Base-by-base conservation (phyloP, 1,140 invertebrate genomes). In the Asbolus verrucosus region DNA sequence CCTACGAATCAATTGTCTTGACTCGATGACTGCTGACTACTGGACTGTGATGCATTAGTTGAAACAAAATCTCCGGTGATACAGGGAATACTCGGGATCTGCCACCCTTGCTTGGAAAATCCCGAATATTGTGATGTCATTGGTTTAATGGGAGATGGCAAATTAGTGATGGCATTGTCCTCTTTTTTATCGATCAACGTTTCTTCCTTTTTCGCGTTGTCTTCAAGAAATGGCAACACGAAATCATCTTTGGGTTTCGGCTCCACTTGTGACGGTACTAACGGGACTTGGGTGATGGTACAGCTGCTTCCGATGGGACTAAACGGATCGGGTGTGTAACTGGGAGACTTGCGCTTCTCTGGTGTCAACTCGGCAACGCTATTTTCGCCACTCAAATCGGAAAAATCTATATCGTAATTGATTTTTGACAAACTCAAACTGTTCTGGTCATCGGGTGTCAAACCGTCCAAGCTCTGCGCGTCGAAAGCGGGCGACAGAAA, bases 31-130 rank as follows among this genome's bases (percentile, higher is more conserved):
- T 4, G 6, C 11, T 54, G 46, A 54, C 21, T 24, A 27, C 11
- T 27, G n/a, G 46, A n/a, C 21, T 54, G 46, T 54, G 46, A 54
- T 54, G 46, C 21, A 30, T 30, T 36, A 36, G 6, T 54, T n/a
- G 46, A 19, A 2, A n/a, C 46, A 3, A 54, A 14, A 3, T 89
- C 86, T 2, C 89, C 90, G 2, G 90, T 91, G 62, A 86, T 89
- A 79, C 90, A 92, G 3, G 90, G 90, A 76, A 92, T 91, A 16
- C 87, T 90, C 6, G 89, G 89, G 79, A 92, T 91, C 69, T 87
- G 85, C 72, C 86, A 85, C 43, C 87, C 87, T 79, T 89, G 87
- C 66, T 85, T 85, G 2, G 89, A 89, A 75, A 91, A 91, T 1
- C 89, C 89, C 39, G 89, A 84, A 78, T 90, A 90, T 74, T 87